These are phyloP conservation scores for Larimichthys polyactis DNA, from an alignment of 2,113 vertebrate species.

Conservation along the genomic window DNA sequence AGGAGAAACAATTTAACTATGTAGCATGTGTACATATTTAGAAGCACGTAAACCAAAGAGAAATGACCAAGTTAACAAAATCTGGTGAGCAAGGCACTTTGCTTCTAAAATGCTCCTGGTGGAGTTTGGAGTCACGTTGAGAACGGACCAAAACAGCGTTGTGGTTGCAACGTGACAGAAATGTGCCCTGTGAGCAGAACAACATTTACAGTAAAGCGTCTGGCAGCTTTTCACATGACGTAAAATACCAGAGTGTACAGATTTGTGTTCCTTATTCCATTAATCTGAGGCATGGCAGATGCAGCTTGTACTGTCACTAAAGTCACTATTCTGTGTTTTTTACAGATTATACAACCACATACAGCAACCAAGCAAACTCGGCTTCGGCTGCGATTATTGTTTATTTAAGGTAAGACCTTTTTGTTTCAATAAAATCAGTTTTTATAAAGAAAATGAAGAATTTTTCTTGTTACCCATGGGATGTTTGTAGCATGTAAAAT, in stretches of 20 bases:
- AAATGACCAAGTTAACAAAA: too few relatives aligned
- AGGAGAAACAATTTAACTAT: too few relatives aligned
- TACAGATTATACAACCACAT: slow-evolving; percentile 89
- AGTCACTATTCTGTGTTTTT: slow-evolving; percentile 27
- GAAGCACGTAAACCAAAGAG: too few relatives aligned
- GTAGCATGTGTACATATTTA: too few relatives aligned
- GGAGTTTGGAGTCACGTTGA: too few relatives aligned
- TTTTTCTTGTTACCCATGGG: background rate
- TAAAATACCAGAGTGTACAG: background rate
- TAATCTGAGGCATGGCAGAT: background rate
- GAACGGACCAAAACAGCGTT: too few relatives aligned
- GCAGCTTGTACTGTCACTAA: background rate
- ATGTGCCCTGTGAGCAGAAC: background rate
- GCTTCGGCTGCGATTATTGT: slow-evolving; percentile 87
- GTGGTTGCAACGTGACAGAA: too few relatives aligned
- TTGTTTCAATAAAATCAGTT: background rate
- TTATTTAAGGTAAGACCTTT: slow-evolving; percentile 86
- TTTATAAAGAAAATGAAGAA: background rate
- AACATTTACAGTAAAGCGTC: background rate
- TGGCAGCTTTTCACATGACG: too few relatives aligned
- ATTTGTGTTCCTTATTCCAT: background rate
- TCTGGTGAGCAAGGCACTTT: too few relatives aligned
- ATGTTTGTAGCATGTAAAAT: background rate
- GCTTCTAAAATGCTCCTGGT: too few relatives aligned
- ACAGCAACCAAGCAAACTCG: slow-evolving; percentile 88